These are phyloP conservation scores for Cynocephalus volans DNA, from an alignment of 2,113 vertebrate genomes.

Conservation along the genomic window DNA sequence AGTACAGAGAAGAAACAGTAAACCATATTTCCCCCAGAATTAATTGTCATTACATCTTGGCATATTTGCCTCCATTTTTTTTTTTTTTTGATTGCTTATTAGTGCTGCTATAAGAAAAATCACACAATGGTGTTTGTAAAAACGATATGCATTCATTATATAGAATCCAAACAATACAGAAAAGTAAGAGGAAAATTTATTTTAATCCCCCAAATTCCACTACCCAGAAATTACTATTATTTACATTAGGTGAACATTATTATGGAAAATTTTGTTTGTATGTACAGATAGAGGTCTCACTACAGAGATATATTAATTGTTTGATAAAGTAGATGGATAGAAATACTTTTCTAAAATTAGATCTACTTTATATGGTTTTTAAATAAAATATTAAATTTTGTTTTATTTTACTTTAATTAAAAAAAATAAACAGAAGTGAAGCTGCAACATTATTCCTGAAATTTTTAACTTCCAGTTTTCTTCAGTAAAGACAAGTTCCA, in stretches of 20 bases:
- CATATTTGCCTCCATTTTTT: background rate
- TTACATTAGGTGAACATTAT: background rate
- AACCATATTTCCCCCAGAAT: background rate
- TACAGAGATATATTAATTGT: background rate
- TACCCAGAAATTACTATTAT: constrained; percentile 14
- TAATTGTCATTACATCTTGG: background rate
- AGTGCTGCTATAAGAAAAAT: constrained; percentile 36
- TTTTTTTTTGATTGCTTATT: constrained; percentile 38
- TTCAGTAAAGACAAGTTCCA: background rate
- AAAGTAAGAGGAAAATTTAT: background rate
- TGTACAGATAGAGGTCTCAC: background rate
- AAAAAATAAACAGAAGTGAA: background rate
- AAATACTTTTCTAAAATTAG: constrained; percentile 27
- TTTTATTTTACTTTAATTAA: constrained; percentile 29
- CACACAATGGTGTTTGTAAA: background rate
- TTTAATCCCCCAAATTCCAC: background rate
- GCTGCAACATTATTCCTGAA: background rate
- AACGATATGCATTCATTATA: background rate
- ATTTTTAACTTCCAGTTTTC: background rate
- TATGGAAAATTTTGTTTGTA: background rate
- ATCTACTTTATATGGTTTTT: background rate
- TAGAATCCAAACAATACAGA: background rate
- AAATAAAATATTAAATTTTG: constrained; percentile 24
- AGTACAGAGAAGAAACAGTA: background rate
- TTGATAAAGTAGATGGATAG: background rate